phyloP scores from a whole-genome alignment of 2,888 invertebrate genomes.

The Diloba caeruleocephala region DNA sequence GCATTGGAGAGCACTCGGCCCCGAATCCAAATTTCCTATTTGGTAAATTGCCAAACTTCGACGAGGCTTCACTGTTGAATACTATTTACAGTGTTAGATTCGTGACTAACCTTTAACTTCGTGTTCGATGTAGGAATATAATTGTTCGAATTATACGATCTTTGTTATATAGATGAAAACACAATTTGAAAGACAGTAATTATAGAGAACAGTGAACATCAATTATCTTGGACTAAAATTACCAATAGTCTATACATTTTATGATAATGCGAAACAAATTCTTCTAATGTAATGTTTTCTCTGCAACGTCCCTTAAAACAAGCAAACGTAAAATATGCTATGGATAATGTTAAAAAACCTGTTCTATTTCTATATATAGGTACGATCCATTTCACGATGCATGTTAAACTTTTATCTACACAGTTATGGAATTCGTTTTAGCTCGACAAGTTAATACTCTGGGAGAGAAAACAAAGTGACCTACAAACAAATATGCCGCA shows the following conservation, averaged over 20 bases:
- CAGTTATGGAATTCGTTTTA: conserved; percentile 35
- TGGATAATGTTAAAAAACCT: conserved; percentile 17
- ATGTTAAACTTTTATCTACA: conserved; percentile 42
- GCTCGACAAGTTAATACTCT: conserved; percentile 29
- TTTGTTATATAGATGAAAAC: conserved; percentile 7
- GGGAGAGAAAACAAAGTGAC: conserved; percentile 44
- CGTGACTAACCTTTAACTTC: conserved; percentile 19
- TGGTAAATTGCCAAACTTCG: conserved; percentile 63
- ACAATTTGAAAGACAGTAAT: too few species aligned
- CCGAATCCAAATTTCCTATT: conserved; percentile 55
- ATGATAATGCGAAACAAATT: too few species aligned
- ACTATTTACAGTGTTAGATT: conserved; percentile 25
- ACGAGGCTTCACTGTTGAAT: conserved; percentile 23
- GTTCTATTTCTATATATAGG: conserved; percentile 6
- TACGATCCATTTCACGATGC: conserved; percentile 37
- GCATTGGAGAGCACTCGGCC: conserved; percentile 55
- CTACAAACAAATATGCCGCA: conserved; percentile 46
- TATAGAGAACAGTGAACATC: too few species aligned
- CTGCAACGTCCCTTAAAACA: neutral
- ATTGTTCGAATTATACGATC: conserved; percentile 4
- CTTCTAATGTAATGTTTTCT: too few species aligned
- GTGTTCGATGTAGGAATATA: conserved; percentile 12
- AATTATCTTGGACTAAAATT: too few species aligned
- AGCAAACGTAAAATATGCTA: neutral
- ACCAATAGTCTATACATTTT: too few species aligned